Evolutionary conservation across 2,113 vertebrate species (phyloP), one percentile per base, ranked within the genome.

Genomic region (Pionites leucogaster): DNA sequence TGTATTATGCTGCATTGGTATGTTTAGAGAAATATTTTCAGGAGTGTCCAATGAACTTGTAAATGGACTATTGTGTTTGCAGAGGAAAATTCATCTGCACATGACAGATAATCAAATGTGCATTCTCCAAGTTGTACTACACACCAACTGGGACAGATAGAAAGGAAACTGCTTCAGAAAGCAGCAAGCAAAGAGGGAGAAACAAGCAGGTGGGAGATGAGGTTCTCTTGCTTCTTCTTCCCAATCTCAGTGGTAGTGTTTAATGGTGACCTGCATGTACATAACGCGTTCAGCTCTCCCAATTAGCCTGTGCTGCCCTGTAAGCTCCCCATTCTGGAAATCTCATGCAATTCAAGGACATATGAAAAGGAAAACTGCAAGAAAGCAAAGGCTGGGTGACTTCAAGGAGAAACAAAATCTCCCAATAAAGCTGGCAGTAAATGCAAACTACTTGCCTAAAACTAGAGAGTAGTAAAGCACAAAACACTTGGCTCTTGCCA

Each of bases 201-300:
- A 72, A 20, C 24, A 8, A 6, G 15, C 0, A 2, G 44, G 15
- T 37, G n/a, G 35, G 31, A 82, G 42, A 2, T 8, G 64, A 6
- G 1, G 1, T 16, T 83, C 31, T 47, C 4, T 27, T 22, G 37
- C 27, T 5, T 9, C n/a, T 31, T 37, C n/a, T 47, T 46, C 35
- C 74, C 55, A 19, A 24, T 9, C 69, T 6, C 70, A 59, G 65
- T 4, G 1, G 64, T 8, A 31, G 41, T 1, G 42, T 24, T 16
- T 9, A 12, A n/a, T 0, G 23, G 35, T 17, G 50, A 0, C 5
- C 1, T 4, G 7, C 44, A 35, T 3, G 0, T 2, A 2, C 0
- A 3, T 3, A 28, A 28, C 0, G 0, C 1, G 19, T 22, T n/a
- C 44, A 17, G 62, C 63, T 50, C 67, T 37, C 55, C 70, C 15